Evolutionary conservation across 92 coral and sea anemone genomes (phyloP), one percentile per base, ranked within the genome.

Genomic region (Scolanthus callimorphus): DNA sequence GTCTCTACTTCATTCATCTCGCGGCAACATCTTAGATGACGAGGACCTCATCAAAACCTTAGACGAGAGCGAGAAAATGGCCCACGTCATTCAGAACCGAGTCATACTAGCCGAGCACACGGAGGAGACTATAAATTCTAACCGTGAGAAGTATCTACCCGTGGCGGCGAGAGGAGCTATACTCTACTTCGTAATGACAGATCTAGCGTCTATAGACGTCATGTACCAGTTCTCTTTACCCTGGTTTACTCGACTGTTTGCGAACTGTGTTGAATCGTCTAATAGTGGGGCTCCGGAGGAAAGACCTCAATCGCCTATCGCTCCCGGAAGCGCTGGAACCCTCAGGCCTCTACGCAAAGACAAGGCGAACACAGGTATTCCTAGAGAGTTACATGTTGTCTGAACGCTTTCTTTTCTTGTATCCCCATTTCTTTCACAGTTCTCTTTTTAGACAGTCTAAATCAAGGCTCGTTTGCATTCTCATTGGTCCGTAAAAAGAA

Each of bases 211-310:
- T 49, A 72, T 91, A 9, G 95, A 91, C 52, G 83, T 91, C 17
- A 91, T 91, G 97, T 91, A 91, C 52, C 97, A 91, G 79, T 91
- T 88, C 63, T 89, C 97, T 0, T 65, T 91, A 19, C 89, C 88
- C 0, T 91, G 96, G 91, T 91, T 91, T 57, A 89, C 88, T 12
- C 69, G 55, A 3, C 83, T 88, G 10, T 91, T 91, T 59, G 89
- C 88, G 28, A 80, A 72, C 29, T 91, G 96, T 63, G 49, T 91
- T 20, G 77, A 69, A 38, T 79, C 96, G 11, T 75, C 84, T 6
- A 83, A 69, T 20, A 68, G 68, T 25, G 57, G 54, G 11, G 17
- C 55, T 15, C 57, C 68, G 59, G 74, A 45, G 29, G 77, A 53
- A 11, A 62, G 79, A 45, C 61, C 78, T 2, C 79, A 78, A 34